phyloP scores from a whole-genome alignment of 2,113 vertebrate genomes.

The Melanerpes aurifrons region DNA sequence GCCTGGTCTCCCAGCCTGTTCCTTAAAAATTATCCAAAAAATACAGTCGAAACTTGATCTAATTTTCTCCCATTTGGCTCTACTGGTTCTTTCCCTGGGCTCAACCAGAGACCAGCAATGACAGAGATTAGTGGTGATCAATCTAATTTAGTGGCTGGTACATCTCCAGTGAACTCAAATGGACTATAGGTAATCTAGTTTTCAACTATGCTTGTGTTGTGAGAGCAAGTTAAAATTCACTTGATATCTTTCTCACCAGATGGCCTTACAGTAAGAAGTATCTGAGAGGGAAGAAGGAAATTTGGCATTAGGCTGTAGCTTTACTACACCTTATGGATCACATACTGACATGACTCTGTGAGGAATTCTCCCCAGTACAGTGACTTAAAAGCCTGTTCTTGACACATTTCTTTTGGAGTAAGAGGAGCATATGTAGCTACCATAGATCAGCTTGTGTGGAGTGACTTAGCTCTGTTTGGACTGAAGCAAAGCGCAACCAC shows the following conservation, averaged over 20 bases:
- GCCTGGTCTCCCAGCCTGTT: background rate
- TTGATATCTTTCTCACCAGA: background rate
- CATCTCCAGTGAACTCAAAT: background rate
- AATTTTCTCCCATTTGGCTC: background rate
- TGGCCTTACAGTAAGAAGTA: constrained; percentile 3
- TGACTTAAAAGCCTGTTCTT: background rate
- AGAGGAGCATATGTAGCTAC: background rate
- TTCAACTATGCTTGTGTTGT: background rate
- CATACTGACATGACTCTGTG: background rate
- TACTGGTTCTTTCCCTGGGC: background rate
- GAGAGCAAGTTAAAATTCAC: constrained; percentile 1
- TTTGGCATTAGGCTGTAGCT: background rate
- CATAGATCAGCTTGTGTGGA: background rate
- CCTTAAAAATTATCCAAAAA: background rate
- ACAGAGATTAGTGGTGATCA: background rate
- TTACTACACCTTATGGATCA: background rate
- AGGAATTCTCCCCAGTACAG: background rate
- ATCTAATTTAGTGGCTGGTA: background rate
- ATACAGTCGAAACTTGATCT: background rate
- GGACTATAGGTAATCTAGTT: constrained; percentile 14
- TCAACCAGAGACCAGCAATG: background rate
- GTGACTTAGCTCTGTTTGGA: background rate
- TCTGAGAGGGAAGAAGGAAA: background rate
- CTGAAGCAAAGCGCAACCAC: background rate
- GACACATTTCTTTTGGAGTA: background rate